These are phyloP conservation scores for Hassar affinis DNA, from an alignment of 2,113 vertebrate species.

Conservation along the genomic window DNA sequence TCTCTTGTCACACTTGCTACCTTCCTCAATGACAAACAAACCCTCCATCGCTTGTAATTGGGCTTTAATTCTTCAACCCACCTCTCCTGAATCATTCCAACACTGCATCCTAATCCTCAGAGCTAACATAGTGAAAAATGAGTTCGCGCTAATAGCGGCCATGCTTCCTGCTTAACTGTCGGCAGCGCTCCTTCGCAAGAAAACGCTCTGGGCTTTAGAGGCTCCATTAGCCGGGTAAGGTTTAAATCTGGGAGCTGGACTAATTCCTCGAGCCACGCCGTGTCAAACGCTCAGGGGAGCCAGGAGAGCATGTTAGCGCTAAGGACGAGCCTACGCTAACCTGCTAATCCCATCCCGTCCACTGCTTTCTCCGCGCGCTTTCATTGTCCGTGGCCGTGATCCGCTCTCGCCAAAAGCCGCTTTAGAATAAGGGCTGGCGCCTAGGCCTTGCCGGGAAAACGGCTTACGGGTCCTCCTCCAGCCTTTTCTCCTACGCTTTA, in stretches of 20 bases:
- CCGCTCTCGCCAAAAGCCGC: constrained; percentile 54
- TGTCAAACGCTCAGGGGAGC: constrained; percentile 47
- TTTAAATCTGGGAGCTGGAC: constrained; percentile 55
- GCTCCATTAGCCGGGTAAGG: constrained; percentile 52
- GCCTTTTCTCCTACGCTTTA: constrained; percentile 46
- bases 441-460: constrained; percentile 45
- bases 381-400: constrained; percentile 50
- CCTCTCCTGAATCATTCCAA: constrained; percentile 57
- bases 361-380: constrained; percentile 46
- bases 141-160: constrained; percentile 74
- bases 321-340: constrained; percentile 50
- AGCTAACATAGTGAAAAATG: constrained; percentile 77
- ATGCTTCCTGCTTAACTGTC: constrained; percentile 66
- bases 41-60: constrained; percentile 69
- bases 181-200: background rate
- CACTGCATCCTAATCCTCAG: constrained; percentile 68
- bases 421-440: constrained; percentile 41
- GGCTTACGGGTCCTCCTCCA: constrained; percentile 49
- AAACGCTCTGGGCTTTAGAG: constrained; percentile 58
- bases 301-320: constrained; percentile 37
- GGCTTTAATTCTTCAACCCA: constrained; percentile 68
- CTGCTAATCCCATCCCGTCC: constrained; percentile 66
- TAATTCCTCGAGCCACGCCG: constrained; percentile 56
- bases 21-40: constrained; percentile 63
- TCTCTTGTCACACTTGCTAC: constrained; percentile 50